Percentiles rank a stretch among this genome's conserved stretches.
Evolutionary conservation across 1,140 invertebrate genomes (phyloP).

Genomic region (Drosophila mojavensis): DNA sequence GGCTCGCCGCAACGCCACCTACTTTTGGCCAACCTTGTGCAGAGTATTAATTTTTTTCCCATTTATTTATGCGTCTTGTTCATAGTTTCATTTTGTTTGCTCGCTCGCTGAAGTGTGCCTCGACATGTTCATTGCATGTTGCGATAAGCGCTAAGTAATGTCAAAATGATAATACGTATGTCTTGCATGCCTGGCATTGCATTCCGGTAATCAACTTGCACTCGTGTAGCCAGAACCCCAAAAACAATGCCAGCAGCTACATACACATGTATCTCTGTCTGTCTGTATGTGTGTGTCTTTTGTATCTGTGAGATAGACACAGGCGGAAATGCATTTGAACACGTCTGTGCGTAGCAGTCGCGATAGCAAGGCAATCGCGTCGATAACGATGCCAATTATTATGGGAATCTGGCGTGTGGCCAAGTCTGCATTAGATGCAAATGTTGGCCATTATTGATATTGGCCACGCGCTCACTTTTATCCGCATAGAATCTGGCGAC

Average conservation of each 20-base stretch:
- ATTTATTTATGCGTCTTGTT: neutral
- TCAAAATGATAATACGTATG: conserved; percentile 9
- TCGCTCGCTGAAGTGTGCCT: conserved; percentile 7
- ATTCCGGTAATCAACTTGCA: conserved; percentile 21
- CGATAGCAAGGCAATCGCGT: conserved; percentile 44
- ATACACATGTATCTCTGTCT: neutral
- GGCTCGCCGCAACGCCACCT: conserved; percentile 60
- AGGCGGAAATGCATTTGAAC: conserved; percentile 76
- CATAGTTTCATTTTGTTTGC: conserved; percentile 11
- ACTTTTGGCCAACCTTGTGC: conserved; percentile 67
- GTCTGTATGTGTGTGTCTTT: neutral
- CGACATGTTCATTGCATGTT: conserved; percentile 22
- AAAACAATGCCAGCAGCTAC: conserved; percentile 20
- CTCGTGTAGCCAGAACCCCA: neutral
- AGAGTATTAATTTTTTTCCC: conserved; percentile 55
- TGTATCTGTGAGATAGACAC: conserved; percentile 34
- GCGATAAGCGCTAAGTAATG: conserved; percentile 25
- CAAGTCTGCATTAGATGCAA: conserved; percentile 41
- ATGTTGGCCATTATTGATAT: conserved; percentile 3
- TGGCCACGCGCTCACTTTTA: conserved; percentile 40
- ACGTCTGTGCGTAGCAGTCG: conserved; percentile 70
- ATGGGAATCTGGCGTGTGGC: conserved; percentile 29
- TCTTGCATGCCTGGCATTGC: conserved; percentile 40
- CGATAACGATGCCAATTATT: conserved; percentile 41
- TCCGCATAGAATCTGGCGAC: conserved; percentile 48